These are phyloP conservation scores for Gallinago media DNA, from an alignment of 2,113 vertebrate genomes.

Conservation along the genomic window DNA sequence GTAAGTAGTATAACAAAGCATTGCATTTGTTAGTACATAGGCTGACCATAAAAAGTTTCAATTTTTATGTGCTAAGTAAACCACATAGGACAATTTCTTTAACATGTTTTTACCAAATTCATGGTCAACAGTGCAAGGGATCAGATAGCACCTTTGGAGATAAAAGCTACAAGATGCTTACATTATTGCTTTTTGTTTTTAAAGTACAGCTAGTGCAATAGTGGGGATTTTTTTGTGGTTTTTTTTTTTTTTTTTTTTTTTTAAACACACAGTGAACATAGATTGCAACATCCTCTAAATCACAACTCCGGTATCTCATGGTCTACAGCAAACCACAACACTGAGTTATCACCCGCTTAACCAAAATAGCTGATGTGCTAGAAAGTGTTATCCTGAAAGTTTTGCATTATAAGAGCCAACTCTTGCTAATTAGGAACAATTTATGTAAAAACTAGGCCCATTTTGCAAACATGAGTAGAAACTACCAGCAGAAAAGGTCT, in stretches of 20 bases:
- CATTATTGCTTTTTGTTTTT: background rate
- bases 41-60: background rate
- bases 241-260: no score
- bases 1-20: background rate
- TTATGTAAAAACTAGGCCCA: background rate
- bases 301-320: background rate
- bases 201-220: background rate
- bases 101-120: background rate
- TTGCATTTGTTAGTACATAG: background rate
- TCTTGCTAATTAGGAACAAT: background rate
- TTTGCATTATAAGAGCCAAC: background rate
- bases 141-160: slow-evolving; percentile 25
- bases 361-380: background rate
- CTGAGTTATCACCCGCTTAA: background rate
- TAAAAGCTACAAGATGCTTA: background rate
- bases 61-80: background rate
- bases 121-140: background rate
- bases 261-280: background rate
- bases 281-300: background rate
- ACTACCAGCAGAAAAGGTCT: background rate
- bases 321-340: background rate
- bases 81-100: background rate
- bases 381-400: background rate
- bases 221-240: no score
- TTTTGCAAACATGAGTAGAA: background rate